Evolutionary conservation across 2,797 vertebrate genomes (phyloP).

Genomic region (Meriones psammophilus): DNA sequence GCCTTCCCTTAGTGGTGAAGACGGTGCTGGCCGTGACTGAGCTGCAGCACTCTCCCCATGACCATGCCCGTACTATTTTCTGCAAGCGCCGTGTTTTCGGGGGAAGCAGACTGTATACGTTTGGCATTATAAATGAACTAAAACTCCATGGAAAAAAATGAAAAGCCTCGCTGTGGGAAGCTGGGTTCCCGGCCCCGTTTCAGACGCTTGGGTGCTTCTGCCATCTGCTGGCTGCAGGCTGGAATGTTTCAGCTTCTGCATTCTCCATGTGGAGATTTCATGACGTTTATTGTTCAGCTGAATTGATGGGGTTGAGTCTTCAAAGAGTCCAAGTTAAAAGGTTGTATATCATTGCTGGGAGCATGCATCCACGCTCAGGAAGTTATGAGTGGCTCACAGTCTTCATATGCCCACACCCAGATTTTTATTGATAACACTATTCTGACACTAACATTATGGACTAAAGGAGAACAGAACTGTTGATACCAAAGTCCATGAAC

Average conservation of each 20-base stretch:
- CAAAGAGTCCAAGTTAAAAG: neutral
- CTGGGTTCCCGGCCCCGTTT: conserved; percentile 2
- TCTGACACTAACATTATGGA: neutral
- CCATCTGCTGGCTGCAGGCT: conserved; percentile 86
- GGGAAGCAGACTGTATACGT: neutral
- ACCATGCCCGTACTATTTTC: neutral
- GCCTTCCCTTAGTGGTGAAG: neutral
- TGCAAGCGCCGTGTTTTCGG: neutral
- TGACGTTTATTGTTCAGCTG: conserved; percentile 32
- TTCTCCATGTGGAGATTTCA: neutral
- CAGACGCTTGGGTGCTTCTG: conserved; percentile 80
- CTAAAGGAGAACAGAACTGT: neutral
- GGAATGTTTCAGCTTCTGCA: neutral
- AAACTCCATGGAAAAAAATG: neutral
- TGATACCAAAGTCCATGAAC: neutral
- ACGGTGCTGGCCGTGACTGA: neutral
- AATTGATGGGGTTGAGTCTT: neutral
- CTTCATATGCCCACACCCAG: neutral
- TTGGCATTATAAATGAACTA: neutral
- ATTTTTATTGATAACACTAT: neutral
- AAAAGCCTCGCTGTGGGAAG: neutral
- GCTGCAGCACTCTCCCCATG: neutral
- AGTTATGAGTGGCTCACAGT: neutral
- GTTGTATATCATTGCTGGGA: neutral
- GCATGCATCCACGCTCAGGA: neutral